Evolutionary conservation across 2,113 vertebrate species (phyloP), one percentile per base, ranked within the genome.

Genomic region (Rutilus rutilus): DNA sequence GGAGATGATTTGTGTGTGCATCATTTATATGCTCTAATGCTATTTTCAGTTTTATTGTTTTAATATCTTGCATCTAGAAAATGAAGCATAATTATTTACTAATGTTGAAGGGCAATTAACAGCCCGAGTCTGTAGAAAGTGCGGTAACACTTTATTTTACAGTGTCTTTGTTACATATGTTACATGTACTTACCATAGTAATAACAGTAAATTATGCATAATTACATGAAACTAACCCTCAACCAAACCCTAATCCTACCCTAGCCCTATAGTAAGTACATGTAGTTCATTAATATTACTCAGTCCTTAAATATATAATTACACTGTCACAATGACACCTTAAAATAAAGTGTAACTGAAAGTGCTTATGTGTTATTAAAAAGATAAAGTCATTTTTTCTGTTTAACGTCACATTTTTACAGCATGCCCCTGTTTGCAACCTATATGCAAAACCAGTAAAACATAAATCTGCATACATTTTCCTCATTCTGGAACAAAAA

Each of bases 1-100:
- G 74, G 50, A 77, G 75, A 77, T 27, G 47, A 52, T 76, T n/a
- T 6, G 45, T 76, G 45, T 52, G 17, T 76, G 74, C 45, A 52
- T 50, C 45, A 5, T 52, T 77, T 54, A 54, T 52, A 19, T 77
- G 39, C 71, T 17, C 36, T 36, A 6, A 36, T 36, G 7, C 7
- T 42, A 57, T 50, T 23, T 47, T 42, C 42, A 7, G 71, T 15
- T 77, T 77, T 36, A 52, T 21, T 50, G 45, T 7, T 77, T 54
- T 54, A 33, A 52, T 77, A 54, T 52, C 74, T 23, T 78, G 11
- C 15, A 33, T 8, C 75, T 27, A 76, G 73, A 76, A 76, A 76
- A 50, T 0, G 0, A 76, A 71, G 4, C 33, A 9, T 12, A 50
- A 1, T 75, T 50, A 36, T 71, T 71, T 39, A 21, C 36, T 42